phyloP scores from a whole-genome alignment of 2,888 invertebrate species.

The Muschampia plurimacula region DNA sequence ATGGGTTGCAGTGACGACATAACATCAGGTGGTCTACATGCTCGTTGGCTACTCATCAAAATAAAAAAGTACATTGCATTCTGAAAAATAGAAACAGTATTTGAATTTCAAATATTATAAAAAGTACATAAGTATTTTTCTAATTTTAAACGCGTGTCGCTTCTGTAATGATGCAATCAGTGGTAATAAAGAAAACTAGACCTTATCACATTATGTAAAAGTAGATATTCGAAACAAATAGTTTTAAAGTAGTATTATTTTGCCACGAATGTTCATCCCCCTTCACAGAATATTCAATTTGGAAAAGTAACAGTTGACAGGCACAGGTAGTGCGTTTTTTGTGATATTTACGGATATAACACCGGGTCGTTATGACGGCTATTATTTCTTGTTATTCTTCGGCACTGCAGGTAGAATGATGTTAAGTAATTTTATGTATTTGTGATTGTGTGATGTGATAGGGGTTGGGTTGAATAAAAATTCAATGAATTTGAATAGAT shows the following conservation, averaged over 20 bases:
- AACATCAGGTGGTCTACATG: no score
- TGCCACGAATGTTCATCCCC: conserved; percentile 9
- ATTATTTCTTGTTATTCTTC: conserved; percentile 56
- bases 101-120: background rate
- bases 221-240: background rate
- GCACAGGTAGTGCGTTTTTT: conserved; percentile 73
- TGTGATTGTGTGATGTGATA: conserved; percentile 18
- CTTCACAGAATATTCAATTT: conserved; percentile 41
- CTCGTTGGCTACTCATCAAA: no score
- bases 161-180: conserved; percentile 18
- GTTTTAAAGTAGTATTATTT: background rate
- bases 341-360: conserved; percentile 67
- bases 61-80: no score
- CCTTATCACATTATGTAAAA: background rate
- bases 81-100: background rate
- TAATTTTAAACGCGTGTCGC: conserved; percentile 18
- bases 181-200: background rate
- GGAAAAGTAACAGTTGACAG: conserved; percentile 49
- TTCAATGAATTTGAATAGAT: background rate
- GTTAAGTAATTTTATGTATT: conserved; percentile 37
- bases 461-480: conserved; percentile 17
- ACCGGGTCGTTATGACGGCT: conserved; percentile 67
- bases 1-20: no score
- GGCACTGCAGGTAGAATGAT: conserved; percentile 47
- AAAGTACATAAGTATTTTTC: conserved; percentile 3